A percentile compares a stretch with the other conserved stretches of the same genome.
These are phyloP conservation scores for Macrophya alboannulata DNA, from an alignment of 2,888 invertebrate species.

Conservation along the genomic window DNA sequence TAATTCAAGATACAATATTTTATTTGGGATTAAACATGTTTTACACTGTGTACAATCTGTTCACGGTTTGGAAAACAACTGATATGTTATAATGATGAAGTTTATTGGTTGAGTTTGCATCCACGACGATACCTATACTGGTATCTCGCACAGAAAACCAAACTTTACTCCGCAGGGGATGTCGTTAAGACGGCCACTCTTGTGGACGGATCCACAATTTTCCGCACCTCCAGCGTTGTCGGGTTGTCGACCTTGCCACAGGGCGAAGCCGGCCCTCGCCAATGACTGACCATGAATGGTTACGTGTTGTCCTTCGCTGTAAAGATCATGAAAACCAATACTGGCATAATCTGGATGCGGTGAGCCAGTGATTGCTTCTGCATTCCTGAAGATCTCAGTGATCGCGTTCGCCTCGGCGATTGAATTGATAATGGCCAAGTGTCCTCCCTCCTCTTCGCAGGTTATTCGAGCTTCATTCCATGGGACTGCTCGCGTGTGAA, in stretches of 20 bases:
- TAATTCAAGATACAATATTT: no score
- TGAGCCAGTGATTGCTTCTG: not conserved
- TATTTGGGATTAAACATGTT: no score
- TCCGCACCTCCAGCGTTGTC: constrained; percentile 1
- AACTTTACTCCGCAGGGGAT: not conserved
- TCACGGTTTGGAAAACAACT: no score
- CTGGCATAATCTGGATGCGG: not conserved
- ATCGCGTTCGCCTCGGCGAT: constrained; percentile 21
- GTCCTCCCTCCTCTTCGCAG: constrained; percentile 50
- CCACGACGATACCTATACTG: not conserved
- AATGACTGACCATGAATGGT: constrained; percentile 38
- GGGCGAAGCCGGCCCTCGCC: constrained; percentile 24
- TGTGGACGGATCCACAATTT: constrained; percentile 29
- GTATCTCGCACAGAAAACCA: constrained; percentile 27
- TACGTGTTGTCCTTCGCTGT: constrained; percentile 16
- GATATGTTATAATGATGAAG: no score
- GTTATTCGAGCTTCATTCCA: constrained; percentile 47
- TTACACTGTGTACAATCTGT: no score
- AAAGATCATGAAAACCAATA: constrained; percentile 34
- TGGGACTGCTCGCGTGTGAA: constrained; percentile 16
- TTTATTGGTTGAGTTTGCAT: not conserved
- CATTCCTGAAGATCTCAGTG: not conserved
- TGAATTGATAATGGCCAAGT: constrained; percentile 44
- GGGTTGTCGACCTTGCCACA: constrained; percentile 16
- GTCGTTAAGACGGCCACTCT: constrained; percentile 20